These are phyloP conservation scores for Cranoglanis bouderius DNA, from an alignment of 2,113 vertebrate genomes.

Conservation along the genomic window DNA sequence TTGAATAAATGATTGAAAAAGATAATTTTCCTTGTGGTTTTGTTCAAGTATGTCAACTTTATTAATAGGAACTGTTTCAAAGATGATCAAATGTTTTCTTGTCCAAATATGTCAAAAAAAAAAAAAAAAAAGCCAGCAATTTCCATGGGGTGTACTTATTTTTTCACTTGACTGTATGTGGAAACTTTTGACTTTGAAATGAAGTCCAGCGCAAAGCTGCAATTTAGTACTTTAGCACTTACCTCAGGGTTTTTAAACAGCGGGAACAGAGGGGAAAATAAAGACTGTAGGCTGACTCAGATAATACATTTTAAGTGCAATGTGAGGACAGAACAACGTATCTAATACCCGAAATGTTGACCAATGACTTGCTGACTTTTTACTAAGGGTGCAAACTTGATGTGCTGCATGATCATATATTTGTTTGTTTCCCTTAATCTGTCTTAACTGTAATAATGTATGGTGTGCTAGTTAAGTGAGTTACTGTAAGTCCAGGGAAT, in stretches of 20 bases:
- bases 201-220: neutral
- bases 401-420: neutral
- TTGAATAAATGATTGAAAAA: too few relatives aligned
- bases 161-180: neutral
- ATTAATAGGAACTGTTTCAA: too few relatives aligned
- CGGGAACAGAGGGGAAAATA: neutral
- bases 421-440: neutral
- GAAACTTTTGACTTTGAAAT: neutral
- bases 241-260: neutral
- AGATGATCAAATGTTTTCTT: too few relatives aligned
- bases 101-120: too few relatives aligned
- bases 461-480: too few relatives aligned
- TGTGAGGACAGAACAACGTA: neutral
- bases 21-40: too few relatives aligned
- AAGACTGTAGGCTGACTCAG: neutral
- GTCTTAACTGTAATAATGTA: too few relatives aligned
- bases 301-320: neutral
- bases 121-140: too few relatives aligned
- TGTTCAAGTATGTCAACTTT: too few relatives aligned
- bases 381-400: neutral
- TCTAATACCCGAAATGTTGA: neutral
- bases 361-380: neutral
- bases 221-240: neutral
- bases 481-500: neutral
- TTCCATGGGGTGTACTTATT: too few relatives aligned